phyloP scores from a whole-genome alignment of 1,140 invertebrate genomes.

The Drosophila navojoa region DNA sequence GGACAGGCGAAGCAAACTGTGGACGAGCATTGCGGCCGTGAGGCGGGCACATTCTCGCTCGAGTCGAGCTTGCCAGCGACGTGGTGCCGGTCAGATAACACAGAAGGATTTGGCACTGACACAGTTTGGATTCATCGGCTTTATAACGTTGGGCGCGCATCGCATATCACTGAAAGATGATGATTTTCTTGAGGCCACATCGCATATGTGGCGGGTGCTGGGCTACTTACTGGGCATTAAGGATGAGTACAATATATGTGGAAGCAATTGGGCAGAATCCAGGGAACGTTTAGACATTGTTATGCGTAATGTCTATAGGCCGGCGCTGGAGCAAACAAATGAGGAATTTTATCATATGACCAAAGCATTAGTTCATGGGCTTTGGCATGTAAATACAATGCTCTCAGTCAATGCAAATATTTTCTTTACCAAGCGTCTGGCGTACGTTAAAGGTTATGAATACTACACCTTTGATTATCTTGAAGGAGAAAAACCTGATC shows the following conservation, averaged over 20 bases:
- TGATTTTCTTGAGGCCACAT: constrained; percentile 89
- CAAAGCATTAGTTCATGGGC: constrained; percentile 62
- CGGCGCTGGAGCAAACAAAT: constrained; percentile 58
- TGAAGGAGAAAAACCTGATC: constrained; percentile 41
- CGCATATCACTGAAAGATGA: constrained; percentile 87
- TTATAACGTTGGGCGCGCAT: constrained; percentile 87
- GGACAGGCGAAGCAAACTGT: constrained; percentile 78
- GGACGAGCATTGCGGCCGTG: constrained; percentile 88
- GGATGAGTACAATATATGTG: constrained; percentile 85
- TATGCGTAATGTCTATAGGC: constrained; percentile 66
- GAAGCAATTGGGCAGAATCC: constrained; percentile 65
- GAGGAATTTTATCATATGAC: constrained; percentile 73
- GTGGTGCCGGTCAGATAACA: constrained; percentile 84
- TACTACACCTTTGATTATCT: constrained; percentile 75
- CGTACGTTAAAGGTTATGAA: constrained; percentile 73
- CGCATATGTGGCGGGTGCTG: constrained; percentile 93
- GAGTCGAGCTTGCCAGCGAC: constrained; percentile 84
- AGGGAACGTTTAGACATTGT: constrained; percentile 69
- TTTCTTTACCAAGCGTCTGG: constrained; percentile 75
- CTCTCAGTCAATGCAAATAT: constrained; percentile 66
- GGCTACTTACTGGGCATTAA: constrained; percentile 92
- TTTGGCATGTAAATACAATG: constrained; percentile 77
- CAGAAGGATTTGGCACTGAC: constrained; percentile 94
- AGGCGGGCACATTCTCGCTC: constrained; percentile 87
- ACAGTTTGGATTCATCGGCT: constrained; percentile 94